Evolutionary conservation across 1,140 invertebrate genomes (phyloP).

Genomic region (Amyelois transitella): DNA sequence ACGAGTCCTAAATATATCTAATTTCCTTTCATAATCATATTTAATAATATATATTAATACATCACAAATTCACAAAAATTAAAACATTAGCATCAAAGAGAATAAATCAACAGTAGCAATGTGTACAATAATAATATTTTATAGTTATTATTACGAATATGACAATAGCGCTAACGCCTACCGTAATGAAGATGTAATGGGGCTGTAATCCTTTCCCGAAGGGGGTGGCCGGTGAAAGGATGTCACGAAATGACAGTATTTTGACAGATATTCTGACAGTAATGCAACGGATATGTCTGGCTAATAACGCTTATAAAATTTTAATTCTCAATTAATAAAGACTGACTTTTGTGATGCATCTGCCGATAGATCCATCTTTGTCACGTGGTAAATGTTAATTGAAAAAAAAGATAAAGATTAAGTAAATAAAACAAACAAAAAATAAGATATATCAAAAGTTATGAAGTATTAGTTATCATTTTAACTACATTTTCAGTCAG

Average conservation of each 20-base stretch:
- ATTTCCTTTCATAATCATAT: too few species aligned
- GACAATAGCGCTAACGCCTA: slow-evolving; percentile 51
- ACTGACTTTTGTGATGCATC: background rate
- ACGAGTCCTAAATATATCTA: too few species aligned
- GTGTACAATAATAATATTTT: slow-evolving; percentile 57
- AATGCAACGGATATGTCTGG: slow-evolving; percentile 56
- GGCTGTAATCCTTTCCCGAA: slow-evolving; percentile 66
- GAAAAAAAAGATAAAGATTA: too few species aligned
- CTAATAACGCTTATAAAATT: slow-evolving; percentile 37
- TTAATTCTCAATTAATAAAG: slow-evolving; percentile 12
- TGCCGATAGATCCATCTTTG: slow-evolving; percentile 1
- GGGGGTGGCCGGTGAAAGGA: slow-evolving; percentile 67
- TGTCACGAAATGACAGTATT: slow-evolving; percentile 73
- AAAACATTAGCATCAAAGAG: background rate
- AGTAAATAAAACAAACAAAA: too few species aligned
- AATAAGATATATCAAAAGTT: too few species aligned
- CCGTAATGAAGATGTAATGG: slow-evolving; percentile 74
- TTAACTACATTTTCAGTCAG: too few species aligned
- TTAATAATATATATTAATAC: too few species aligned
- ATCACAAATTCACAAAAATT: background rate
- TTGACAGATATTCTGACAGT: slow-evolving; percentile 74
- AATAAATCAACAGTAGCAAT: background rate
- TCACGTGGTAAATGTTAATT: background rate
- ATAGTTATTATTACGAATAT: slow-evolving; percentile 48
- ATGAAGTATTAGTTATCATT: too few species aligned